Conservation (phyloP, 1,140 invertebrate species). For the Centruroides sculpturatus region DNA sequence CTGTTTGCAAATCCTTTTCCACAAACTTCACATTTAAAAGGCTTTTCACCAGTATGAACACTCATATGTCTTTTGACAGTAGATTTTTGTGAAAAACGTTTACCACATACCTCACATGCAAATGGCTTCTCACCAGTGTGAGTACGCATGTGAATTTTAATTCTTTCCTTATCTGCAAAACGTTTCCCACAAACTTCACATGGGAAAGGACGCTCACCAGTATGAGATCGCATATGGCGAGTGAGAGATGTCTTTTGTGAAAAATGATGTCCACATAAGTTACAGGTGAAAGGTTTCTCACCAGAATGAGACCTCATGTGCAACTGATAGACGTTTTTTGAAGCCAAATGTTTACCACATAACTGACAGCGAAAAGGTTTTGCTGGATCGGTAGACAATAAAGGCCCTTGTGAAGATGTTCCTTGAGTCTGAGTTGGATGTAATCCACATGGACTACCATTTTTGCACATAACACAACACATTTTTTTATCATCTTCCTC, state of each 20-base stretch:
- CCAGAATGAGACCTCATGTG: constrained; percentile 46
- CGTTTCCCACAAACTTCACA: constrained; percentile 20
- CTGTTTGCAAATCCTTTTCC: constrained; percentile 90
- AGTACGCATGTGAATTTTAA: constrained; percentile 53
- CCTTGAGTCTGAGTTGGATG: constrained; percentile 12
- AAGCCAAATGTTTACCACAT: constrained; percentile 20
- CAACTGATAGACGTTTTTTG: constrained; percentile 22
- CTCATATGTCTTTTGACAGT: constrained; percentile 89
- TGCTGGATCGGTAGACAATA: constrained; percentile 18
- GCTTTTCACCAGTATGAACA: constrained; percentile 89
- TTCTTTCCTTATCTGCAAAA: constrained; percentile 22
- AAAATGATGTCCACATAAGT: constrained; percentile 81
- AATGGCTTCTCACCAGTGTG: constrained; percentile 58
- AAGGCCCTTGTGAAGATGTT: constrained; percentile 6
- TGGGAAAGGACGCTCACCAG: constrained; percentile 32
- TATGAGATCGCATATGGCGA: constrained; percentile 52
- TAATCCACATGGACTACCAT: constrained; percentile 15
- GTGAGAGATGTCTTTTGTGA: constrained; percentile 50
- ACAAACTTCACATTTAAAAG: constrained; percentile 78
- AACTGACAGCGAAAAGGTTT: constrained; percentile 20
- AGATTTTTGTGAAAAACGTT: constrained; percentile 51
- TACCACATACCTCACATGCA: constrained; percentile 38
- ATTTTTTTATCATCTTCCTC: constrained; percentile 1
- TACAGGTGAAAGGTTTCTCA: constrained; percentile 75
- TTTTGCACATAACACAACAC: constrained; percentile 12